phyloP scores from a whole-genome alignment of 2,113 vertebrate genomes.

The Thomomys bottae region DNA sequence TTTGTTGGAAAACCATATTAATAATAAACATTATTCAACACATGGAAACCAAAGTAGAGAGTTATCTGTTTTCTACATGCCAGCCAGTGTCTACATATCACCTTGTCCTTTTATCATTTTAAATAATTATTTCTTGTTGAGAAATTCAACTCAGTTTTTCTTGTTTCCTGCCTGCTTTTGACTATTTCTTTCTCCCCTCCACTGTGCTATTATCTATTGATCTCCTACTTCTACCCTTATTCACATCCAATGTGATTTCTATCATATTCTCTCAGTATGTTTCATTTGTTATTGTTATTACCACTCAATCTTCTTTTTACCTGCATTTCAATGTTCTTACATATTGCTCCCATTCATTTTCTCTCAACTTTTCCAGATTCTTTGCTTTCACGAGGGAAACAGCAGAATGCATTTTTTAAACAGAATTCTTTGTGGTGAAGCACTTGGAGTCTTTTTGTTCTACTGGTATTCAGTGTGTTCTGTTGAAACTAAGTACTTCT shows the following conservation, averaged over 20 bases:
- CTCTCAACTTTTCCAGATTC: conserved; percentile 28
- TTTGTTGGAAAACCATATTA: not conserved
- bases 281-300: conserved; percentile 50
- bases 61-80: not conserved
- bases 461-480: not conserved
- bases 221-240: not conserved
- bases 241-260: not conserved
- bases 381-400: conserved; percentile 43
- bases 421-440: not conserved
- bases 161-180: not conserved
- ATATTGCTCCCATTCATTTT: conserved; percentile 24
- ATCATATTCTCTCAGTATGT: conserved; percentile 1
- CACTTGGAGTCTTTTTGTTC: conserved; percentile 23
- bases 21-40: conserved; percentile 18
- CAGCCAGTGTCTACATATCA: no score
- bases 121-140: not conserved
- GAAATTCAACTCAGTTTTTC: not conserved
- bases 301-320: conserved; percentile 31
- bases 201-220: not conserved
- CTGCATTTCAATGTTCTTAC: conserved; percentile 1
- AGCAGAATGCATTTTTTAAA: conserved; percentile 1
- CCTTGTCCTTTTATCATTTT: not conserved
- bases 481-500: conserved; percentile 41
- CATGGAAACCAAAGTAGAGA: not conserved
- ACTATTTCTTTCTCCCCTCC: not conserved